These are phyloP conservation scores for Aphelocoma coerulescens DNA, from an alignment of 2,113 vertebrate species.

Conservation along the genomic window DNA sequence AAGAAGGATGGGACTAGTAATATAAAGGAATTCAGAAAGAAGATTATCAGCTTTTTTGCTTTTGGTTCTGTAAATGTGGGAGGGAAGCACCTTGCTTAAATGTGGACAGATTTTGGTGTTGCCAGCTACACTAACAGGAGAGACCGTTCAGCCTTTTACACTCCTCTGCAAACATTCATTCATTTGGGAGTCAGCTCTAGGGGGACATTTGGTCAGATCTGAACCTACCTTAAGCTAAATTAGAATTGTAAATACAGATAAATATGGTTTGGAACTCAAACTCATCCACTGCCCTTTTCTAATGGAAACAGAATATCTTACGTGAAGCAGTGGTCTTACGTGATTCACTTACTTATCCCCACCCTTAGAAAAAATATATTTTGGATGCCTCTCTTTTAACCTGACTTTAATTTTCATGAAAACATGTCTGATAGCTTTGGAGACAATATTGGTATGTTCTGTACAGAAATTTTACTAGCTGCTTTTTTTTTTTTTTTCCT, in stretches of 20 bases:
- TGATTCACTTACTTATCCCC: constrained; percentile 9
- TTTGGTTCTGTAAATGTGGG: not conserved
- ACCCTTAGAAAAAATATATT: constrained; percentile 31
- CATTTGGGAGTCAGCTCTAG: not conserved
- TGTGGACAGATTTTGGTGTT: not conserved
- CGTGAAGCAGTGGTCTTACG: not conserved
- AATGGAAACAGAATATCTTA: not conserved
- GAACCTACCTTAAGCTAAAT: not conserved
- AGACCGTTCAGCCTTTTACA: not conserved
- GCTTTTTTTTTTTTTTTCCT: not conserved
- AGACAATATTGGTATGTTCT: constrained; percentile 39
- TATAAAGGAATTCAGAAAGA: not conserved
- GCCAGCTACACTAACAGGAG: not conserved
- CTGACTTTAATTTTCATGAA: constrained; percentile 50
- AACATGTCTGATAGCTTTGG: constrained; percentile 50
- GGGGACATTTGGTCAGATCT: not conserved
- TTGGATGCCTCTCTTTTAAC: constrained; percentile 47
- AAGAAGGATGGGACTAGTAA: not conserved
- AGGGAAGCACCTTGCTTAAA: not conserved
- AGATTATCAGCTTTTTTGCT: not conserved
- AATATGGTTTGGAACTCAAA: not conserved
- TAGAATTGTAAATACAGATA: not conserved
- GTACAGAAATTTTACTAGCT: constrained; percentile 40
- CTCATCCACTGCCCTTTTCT: not conserved
- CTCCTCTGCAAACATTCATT: not conserved